These are phyloP conservation scores for Mustela erminea DNA, from an alignment of 2,797 vertebrate genomes.

Conservation along the genomic window DNA sequence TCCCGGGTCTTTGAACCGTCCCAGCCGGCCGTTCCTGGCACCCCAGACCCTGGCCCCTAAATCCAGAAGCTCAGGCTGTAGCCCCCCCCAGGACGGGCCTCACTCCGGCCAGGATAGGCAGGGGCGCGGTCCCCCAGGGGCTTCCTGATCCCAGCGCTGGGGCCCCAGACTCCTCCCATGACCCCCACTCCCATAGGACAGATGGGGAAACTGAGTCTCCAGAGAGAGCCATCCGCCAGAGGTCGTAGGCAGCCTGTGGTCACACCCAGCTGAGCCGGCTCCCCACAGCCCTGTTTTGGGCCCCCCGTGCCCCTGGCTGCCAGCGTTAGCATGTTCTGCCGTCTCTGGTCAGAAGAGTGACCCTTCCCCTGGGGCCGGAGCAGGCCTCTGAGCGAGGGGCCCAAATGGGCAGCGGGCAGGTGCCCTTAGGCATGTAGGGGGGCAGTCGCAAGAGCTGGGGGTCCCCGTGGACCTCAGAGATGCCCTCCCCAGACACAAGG, in stretches of 20 bases:
- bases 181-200: not conserved
- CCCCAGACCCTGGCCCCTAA: not conserved
- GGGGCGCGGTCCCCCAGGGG: accelerated
- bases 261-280: not conserved
- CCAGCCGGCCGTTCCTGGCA: not conserved
- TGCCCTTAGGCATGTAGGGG: not conserved
- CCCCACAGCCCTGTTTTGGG: not conserved
- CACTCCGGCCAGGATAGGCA: not conserved
- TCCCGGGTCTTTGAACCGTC: not conserved
- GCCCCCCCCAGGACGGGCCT: not conserved
- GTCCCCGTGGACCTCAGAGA: not conserved
- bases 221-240: not conserved
- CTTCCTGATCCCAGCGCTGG: accelerated
- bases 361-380: not conserved
- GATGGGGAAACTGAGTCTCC: not conserved
- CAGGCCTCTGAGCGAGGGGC: not conserved
- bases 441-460: not conserved
- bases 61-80: not conserved
- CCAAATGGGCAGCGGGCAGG: accelerated
- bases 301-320: not conserved
- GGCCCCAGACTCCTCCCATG: not conserved
- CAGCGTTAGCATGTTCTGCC: not conserved
- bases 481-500: not conserved
- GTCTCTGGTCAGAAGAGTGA: not conserved
- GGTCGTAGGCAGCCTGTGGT: not conserved